Evolutionary conservation across 2,797 vertebrate species (phyloP).

Genomic region (Poeciliopsis presidionis): DNA sequence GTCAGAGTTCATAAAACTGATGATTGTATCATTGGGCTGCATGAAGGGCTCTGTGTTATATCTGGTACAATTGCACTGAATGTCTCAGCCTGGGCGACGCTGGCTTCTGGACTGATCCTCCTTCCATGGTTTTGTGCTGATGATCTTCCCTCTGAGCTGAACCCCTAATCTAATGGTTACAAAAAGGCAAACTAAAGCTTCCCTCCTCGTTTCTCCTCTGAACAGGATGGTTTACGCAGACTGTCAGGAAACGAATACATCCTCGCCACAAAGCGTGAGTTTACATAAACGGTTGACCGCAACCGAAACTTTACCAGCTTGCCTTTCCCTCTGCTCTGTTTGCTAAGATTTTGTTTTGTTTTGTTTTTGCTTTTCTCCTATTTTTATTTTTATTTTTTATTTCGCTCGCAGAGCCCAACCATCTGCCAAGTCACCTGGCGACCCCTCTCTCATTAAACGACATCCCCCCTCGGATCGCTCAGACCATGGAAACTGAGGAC

Average conservation of each 20-base stretch:
- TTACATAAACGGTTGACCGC: slow-evolving; percentile 10
- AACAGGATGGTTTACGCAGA: slow-evolving; percentile 93
- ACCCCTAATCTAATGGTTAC: not conserved
- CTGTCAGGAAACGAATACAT: slow-evolving; percentile 94
- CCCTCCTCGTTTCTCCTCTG: slow-evolving; percentile 26
- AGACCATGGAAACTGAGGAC: slow-evolving; percentile 93
- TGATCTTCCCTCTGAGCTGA: not conserved
- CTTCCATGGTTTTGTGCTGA: not conserved
- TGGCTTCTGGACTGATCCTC: not conserved
- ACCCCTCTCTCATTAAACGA: slow-evolving; percentile 87
- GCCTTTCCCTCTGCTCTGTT: not conserved
- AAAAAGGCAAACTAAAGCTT: slow-evolving; percentile 12
- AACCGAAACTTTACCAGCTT: not conserved
- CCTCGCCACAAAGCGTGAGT: slow-evolving; percentile 93
- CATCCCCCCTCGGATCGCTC: slow-evolving; percentile 89
- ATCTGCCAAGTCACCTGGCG: slow-evolving; percentile 81
- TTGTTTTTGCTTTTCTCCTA: slow-evolving; percentile 7
- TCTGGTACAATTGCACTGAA: not conserved
- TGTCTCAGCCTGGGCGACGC: not conserved
- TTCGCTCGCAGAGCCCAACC: slow-evolving; percentile 83
- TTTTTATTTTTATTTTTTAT: not conserved
- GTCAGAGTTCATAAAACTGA: slow-evolving; percentile 34
- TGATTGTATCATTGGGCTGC: slow-evolving; percentile 26
- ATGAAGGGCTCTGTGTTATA: not conserved
- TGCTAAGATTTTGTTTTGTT: not conserved